These are phyloP conservation scores for Temnothorax rugatulus DNA, from an alignment of 2,888 invertebrate species.

Conservation along the genomic window DNA sequence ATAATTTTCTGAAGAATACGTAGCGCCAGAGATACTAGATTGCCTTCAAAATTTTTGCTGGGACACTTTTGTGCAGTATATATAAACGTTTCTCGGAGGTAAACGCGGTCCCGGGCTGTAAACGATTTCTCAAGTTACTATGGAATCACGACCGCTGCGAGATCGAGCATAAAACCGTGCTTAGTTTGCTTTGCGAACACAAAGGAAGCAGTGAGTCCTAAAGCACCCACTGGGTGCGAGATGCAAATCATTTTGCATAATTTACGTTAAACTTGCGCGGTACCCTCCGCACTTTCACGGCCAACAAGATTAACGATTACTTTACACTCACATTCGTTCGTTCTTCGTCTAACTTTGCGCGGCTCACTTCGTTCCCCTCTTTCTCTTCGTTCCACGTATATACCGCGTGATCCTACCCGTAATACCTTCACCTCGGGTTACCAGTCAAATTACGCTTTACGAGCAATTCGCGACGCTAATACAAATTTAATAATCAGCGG, in stretches of 20 bases:
- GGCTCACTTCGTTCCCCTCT: constrained; percentile 28
- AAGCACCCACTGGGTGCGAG: constrained; percentile 56
- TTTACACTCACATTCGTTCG: constrained; percentile 65
- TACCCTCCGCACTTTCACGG: constrained; percentile 55
- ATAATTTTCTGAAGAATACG: neutral
- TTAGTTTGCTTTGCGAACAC: constrained; percentile 34
- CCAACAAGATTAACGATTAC: constrained; percentile 79
- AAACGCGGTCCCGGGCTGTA: constrained; percentile 5
- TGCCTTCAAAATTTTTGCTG: constrained; percentile 35
- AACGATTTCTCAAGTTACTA: constrained; percentile 41
- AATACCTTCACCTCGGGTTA: constrained; percentile 37
- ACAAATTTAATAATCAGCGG: constrained; percentile 73
- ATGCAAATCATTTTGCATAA: constrained; percentile 78
- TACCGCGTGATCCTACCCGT: constrained; percentile 17
- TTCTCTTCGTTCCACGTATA: constrained; percentile 13
- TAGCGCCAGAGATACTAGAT: neutral
- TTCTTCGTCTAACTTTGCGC: constrained; percentile 33
- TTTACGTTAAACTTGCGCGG: constrained; percentile 77
- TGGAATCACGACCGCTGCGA: constrained; percentile 51
- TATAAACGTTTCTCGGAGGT: constrained; percentile 32
- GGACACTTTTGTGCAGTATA: constrained; percentile 1
- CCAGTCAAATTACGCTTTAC: constrained; percentile 63
- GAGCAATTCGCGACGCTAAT: constrained; percentile 64
- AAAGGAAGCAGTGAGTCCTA: neutral
- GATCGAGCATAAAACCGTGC: constrained; percentile 54